These are phyloP conservation scores for Gambusia holbrooki DNA, from an alignment of 2,113 vertebrate species.

Conservation along the genomic window DNA sequence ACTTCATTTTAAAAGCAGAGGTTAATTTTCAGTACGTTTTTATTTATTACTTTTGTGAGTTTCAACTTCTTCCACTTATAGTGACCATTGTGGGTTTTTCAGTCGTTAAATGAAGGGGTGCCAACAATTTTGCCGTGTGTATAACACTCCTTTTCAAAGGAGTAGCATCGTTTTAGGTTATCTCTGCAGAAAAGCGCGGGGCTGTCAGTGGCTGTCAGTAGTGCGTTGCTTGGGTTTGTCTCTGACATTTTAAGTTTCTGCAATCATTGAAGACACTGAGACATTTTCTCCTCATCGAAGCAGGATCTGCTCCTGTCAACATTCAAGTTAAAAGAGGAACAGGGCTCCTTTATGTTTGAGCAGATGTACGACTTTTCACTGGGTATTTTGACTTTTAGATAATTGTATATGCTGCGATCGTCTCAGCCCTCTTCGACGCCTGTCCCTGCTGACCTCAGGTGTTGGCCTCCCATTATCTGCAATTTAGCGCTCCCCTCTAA, in stretches of 20 bases:
- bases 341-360: slow-evolving; percentile 6
- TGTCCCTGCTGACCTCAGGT: slow-evolving; percentile 16
- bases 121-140: too few relatives aligned
- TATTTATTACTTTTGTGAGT: too few relatives aligned
- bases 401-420: slow-evolving; percentile 19
- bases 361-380: slow-evolving; percentile 4
- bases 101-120: too few relatives aligned
- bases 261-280: slow-evolving; percentile 46
- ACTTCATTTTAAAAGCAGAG: too few relatives aligned
- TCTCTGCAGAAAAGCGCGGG: slow-evolving; percentile 14
- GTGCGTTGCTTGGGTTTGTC: slow-evolving; percentile 24
- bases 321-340: slow-evolving; percentile 9
- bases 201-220: slow-evolving; percentile 38
- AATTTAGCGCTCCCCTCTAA: not conserved
- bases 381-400: slow-evolving; percentile 29
- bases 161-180: slow-evolving; percentile 18
- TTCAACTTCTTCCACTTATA: too few relatives aligned
- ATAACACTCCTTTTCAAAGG: not conserved
- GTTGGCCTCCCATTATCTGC: not conserved
- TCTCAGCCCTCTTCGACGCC: slow-evolving; percentile 12
- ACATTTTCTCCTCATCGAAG: slow-evolving; percentile 25
- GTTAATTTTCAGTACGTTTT: too few relatives aligned
- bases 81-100: too few relatives aligned
- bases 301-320: slow-evolving; percentile 37
- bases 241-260: slow-evolving; percentile 38